Conservation (phyloP, 2,113 vertebrate species). For the Tringa solitaria region DNA sequence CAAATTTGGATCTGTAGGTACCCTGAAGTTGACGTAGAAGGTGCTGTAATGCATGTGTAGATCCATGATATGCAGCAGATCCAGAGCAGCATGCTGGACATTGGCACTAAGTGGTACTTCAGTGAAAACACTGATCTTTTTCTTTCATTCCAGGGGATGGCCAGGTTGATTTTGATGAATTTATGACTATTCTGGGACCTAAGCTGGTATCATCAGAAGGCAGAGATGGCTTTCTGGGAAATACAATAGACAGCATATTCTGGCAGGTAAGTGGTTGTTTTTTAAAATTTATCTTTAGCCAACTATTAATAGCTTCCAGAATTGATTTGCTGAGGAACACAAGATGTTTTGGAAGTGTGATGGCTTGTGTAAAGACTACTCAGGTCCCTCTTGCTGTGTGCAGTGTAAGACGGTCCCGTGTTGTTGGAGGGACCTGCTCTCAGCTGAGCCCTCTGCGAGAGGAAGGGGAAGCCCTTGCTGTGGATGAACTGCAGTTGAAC, state of each 20-base stretch:
- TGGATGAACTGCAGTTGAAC: not conserved
- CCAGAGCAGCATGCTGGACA: not conserved
- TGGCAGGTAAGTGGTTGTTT: conserved; percentile 85
- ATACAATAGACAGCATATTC: conserved; percentile 98
- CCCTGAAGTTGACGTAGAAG: not conserved
- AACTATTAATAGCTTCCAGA: not conserved
- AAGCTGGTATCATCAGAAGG: conserved; percentile 94
- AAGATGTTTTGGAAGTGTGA: not conserved
- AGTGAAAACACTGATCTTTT: not conserved
- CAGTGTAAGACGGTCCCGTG: fast-evolving
- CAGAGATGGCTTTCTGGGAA: conserved; percentile 93
- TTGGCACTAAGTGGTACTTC: not conserved
- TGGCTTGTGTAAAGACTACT: not conserved
- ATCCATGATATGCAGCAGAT: not conserved
- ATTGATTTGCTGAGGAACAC: not conserved
- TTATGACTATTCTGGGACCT: conserved; percentile 97
- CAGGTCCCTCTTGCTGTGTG: fast-evolving
- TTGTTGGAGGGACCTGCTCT: not conserved
- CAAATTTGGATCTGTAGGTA: not conserved
- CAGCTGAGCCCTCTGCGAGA: not conserved
- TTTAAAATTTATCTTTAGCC: not conserved
- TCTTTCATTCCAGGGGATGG: conserved; percentile 85
- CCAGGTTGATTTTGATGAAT: conserved; percentile 97
- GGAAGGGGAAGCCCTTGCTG: not conserved
- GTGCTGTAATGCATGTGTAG: fast-evolving